These are phyloP conservation scores for Chaetura pelagica DNA, from an alignment of 2,113 vertebrate genomes.

Conservation along the genomic window DNA sequence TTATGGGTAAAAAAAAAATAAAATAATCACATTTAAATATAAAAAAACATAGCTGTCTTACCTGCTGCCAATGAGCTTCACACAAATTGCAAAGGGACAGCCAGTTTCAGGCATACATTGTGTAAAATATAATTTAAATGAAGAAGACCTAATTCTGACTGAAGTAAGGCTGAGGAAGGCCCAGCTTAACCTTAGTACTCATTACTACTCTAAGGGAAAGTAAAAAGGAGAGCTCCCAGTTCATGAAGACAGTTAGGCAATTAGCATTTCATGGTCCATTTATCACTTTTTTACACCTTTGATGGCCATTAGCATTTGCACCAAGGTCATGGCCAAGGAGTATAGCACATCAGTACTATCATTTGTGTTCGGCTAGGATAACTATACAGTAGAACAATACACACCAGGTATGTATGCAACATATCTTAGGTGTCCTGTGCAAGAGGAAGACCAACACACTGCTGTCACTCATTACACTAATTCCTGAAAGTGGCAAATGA, in stretches of 20 bases:
- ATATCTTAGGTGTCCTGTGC: not conserved
- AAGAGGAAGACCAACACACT: not conserved
- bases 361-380: not conserved
- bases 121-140: not conserved
- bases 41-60: not conserved
- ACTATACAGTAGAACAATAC: not conserved
- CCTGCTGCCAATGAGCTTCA: not conserved
- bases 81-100: not conserved
- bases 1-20: constrained; percentile 4
- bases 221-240: not conserved
- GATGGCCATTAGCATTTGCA: not conserved
- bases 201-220: not conserved
- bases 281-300: not conserved
- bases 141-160: not conserved
- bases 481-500: accelerated
- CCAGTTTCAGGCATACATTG: not conserved
- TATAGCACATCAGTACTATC: not conserved
- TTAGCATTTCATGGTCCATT: not conserved
- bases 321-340: not conserved
- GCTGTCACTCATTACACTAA: not conserved
- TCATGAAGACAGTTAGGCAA: not conserved
- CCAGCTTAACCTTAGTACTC: not conserved
- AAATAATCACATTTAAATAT: not conserved
- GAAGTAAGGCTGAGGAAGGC: not conserved
- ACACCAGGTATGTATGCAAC: accelerated